Evolutionary conservation across 2,797 vertebrate species (phyloP).

Genomic region (Catamblyrhynchus diadema): DNA sequence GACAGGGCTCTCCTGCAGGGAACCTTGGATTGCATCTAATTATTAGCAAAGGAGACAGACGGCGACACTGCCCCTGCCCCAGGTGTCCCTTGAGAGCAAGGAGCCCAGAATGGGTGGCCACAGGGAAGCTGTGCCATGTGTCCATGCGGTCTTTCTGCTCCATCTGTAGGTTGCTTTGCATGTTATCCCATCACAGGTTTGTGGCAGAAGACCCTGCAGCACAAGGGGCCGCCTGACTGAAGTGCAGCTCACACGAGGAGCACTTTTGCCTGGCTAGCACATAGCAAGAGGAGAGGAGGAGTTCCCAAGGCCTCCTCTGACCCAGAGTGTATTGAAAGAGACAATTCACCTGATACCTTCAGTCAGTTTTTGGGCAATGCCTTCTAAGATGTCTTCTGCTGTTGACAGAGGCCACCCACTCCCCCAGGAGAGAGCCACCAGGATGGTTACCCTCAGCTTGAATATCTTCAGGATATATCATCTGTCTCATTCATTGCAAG

Average conservation of each 20-base stretch:
- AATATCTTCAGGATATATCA: neutral
- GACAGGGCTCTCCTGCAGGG: conserved; percentile 22
- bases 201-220: neutral
- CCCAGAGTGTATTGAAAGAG: neutral
- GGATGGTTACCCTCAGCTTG: neutral
- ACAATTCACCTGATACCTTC: neutral
- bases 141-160: neutral
- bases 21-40: conserved; percentile 33
- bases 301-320: neutral
- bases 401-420: neutral
- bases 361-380: neutral
- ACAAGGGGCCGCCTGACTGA: neutral
- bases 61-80: neutral
- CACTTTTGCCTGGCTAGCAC: neutral
- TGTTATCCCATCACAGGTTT: neutral
- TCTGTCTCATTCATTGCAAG: neutral
- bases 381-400: neutral
- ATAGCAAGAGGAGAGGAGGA: neutral
- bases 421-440: neutral
- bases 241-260: neutral
- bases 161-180: neutral
- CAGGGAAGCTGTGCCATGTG: neutral
- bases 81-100: neutral
- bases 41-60: conserved; percentile 15
- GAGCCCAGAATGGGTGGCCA: neutral